phyloP scores from a whole-genome alignment of 2,888 invertebrate genomes.

The Ellobium chinense region DNA sequence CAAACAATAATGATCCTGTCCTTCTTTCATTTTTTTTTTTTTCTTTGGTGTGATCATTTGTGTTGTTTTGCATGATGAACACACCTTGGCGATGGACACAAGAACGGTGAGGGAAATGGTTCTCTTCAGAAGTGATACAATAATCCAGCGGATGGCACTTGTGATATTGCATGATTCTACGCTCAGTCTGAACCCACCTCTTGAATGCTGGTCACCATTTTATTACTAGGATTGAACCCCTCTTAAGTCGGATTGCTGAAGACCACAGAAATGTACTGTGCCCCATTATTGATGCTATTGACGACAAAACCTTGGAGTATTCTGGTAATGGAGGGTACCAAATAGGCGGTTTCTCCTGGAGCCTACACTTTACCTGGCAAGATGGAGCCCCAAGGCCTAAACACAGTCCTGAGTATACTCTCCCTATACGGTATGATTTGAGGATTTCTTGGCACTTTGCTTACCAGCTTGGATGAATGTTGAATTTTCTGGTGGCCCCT shows the following conservation, averaged over 20 bases:
- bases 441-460: too few relatives aligned
- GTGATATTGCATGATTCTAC: too few relatives aligned
- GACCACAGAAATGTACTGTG: slow-evolving; percentile 89
- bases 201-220: not conserved
- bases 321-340: slow-evolving; percentile 58
- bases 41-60: not conserved
- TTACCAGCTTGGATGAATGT: too few relatives aligned
- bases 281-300: slow-evolving; percentile 96
- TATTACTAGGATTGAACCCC: slow-evolving; percentile 86
- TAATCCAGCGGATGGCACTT: too few relatives aligned
- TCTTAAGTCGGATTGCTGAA: slow-evolving; percentile 90
- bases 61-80: too few relatives aligned
- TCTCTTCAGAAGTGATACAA: too few relatives aligned
- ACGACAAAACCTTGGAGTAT: slow-evolving; percentile 84
- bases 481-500: too few relatives aligned
- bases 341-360: slow-evolving; percentile 79
- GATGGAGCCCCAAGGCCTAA: slow-evolving; percentile 56
- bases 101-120: too few relatives aligned
- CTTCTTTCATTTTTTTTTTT: too few relatives aligned
- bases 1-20: too few relatives aligned
- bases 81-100: too few relatives aligned
- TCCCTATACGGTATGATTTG: slow-evolving; percentile 74
- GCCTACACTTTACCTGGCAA: slow-evolving; percentile 92
- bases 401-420: slow-evolving; percentile 58
- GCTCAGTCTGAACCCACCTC: too few relatives aligned